Evolutionary conservation across 2,888 invertebrate species (phyloP).

Genomic region (Cephus runcator): DNA sequence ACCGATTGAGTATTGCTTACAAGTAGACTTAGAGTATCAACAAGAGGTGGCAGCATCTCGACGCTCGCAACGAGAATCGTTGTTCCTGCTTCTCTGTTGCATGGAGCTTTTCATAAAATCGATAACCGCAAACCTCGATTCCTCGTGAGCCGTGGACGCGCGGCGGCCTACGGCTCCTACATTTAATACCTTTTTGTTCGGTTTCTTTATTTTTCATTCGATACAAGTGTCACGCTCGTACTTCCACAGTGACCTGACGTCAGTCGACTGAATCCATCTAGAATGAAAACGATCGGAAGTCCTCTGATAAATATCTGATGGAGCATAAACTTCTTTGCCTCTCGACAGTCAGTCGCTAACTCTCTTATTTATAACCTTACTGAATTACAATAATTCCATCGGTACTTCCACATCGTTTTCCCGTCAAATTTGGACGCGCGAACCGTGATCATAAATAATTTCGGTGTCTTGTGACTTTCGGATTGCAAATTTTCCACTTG

Average conservation of each 20-base stretch:
- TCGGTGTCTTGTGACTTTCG: not conserved
- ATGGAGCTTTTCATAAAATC: conserved; percentile 26
- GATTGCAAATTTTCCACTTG: not conserved
- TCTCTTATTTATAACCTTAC: not conserved
- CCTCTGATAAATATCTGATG: not conserved
- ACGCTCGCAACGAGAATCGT: not conserved
- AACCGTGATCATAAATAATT: not conserved
- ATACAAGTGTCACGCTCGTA: not conserved
- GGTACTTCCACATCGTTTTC: not conserved
- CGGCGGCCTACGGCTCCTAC: not conserved
- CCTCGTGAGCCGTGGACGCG: conserved; percentile 1
- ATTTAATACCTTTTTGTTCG: not conserved
- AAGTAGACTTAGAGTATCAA: not conserved
- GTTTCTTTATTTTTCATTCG: not conserved
- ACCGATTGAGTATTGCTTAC: conserved; percentile 1
- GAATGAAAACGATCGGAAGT: not conserved
- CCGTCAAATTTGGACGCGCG: not conserved
- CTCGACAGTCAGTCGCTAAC: not conserved
- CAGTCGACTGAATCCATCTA: not conserved
- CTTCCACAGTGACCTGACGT: not conserved
- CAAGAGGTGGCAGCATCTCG: not conserved
- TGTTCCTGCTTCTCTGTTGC: not conserved
- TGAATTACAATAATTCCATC: not conserved
- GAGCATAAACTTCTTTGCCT: not conserved
- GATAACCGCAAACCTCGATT: conserved; percentile 25